These are phyloP conservation scores for Alectura lathami DNA, from an alignment of 2,113 vertebrate genomes.

Conservation along the genomic window DNA sequence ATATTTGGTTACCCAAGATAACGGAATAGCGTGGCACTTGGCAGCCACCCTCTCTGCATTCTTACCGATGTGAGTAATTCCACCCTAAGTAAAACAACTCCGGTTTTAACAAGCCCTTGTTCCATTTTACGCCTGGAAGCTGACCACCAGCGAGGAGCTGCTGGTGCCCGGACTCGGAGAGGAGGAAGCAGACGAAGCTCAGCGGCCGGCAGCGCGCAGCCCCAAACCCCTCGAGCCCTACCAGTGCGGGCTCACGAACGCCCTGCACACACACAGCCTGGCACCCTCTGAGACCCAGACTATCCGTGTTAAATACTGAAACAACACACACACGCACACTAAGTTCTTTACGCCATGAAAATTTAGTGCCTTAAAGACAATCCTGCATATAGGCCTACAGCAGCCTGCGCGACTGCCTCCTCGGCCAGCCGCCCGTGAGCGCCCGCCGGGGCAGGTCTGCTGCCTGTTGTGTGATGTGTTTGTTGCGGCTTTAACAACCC, in stretches of 20 bases:
- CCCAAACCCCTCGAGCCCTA: too few relatives aligned
- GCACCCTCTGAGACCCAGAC: too few relatives aligned
- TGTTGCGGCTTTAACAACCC: neutral
- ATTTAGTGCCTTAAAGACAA: neutral
- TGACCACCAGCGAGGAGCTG: neutral
- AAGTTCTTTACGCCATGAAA: neutral
- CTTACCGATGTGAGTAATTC: neutral
- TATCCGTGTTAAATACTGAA: too few relatives aligned
- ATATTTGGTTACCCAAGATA: neutral
- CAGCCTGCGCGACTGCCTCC: neutral
- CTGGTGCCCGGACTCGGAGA: neutral
- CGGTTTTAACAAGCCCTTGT: neutral
- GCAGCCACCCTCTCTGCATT: accelerated
- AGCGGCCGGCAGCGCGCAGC: neutral
- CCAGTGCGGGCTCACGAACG: too few relatives aligned
- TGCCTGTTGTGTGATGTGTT: neutral
- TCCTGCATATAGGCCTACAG: neutral
- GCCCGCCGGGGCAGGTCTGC: too few relatives aligned
- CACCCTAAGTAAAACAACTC: neutral
- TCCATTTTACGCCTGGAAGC: neutral
- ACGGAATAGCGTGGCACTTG: neutral
- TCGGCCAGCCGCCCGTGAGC: neutral
- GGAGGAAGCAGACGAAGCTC: neutral
- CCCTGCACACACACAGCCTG: too few relatives aligned
- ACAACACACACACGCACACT: too few relatives aligned